Evolutionary conservation across 2,888 invertebrate species (phyloP).

Genomic region (Leptinotarsa tumamoca): DNA sequence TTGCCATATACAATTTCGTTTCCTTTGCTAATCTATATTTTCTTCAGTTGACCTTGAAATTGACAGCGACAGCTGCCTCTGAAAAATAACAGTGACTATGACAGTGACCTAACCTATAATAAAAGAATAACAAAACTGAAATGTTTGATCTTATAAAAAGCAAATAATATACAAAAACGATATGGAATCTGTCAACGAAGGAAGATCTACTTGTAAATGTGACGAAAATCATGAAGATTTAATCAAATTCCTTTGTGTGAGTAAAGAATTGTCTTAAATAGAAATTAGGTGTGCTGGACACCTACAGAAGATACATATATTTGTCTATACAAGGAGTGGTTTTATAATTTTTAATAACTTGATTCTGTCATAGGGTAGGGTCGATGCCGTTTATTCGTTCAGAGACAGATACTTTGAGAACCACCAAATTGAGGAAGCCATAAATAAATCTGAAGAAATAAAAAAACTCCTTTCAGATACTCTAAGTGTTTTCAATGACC

Average conservation of each 20-base stretch:
- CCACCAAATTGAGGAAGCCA: conserved; percentile 77
- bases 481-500: conserved; percentile 73
- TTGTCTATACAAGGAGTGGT: conserved; percentile 37
- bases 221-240: conserved; percentile 49
- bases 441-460: conserved; percentile 74
- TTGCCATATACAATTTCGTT: background rate
- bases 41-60: conserved; percentile 4
- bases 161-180: conserved; percentile 13
- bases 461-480: conserved; percentile 74
- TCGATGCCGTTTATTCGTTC: conserved; percentile 75
- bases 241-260: conserved; percentile 57
- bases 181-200: conserved; percentile 43
- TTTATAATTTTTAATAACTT: conserved; percentile 19
- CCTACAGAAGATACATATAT: conserved; percentile 30
- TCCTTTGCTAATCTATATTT: background rate
- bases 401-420: conserved; percentile 85
- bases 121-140: conserved; percentile 36
- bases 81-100: background rate
- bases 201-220: conserved; percentile 40
- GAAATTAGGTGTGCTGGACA: conserved; percentile 53
- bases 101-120: conserved; percentile 33
- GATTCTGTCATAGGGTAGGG: conserved; percentile 71
- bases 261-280: conserved; percentile 40
- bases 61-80: background rate
- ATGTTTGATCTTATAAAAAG: background rate